These are phyloP conservation scores for Corapipo altera DNA, from an alignment of 2,113 vertebrate genomes.

Conservation along the genomic window DNA sequence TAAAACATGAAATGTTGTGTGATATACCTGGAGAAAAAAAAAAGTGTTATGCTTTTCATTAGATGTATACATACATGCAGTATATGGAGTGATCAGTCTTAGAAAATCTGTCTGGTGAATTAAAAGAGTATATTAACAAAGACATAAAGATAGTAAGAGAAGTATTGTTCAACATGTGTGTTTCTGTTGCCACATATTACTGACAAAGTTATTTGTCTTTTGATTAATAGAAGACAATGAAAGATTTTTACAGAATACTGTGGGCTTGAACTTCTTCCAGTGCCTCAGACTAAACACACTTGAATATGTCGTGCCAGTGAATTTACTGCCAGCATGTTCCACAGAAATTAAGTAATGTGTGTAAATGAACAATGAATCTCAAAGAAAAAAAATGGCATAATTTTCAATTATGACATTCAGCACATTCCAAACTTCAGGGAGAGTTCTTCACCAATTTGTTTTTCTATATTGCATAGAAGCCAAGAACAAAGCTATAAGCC, in stretches of 20 bases:
- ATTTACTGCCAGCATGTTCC: not conserved
- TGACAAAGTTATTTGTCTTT: not conserved
- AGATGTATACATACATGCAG: not conserved
- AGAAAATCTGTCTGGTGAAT: not conserved
- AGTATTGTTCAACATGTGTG: rapidly evolving
- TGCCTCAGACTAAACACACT: conserved; percentile 25
- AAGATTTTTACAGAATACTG: not conserved
- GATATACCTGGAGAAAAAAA: not conserved
- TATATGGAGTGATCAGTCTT: not conserved
- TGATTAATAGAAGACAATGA: not conserved
- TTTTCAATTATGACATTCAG: not conserved
- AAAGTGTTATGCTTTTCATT: not conserved
- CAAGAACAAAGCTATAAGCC: not conserved
- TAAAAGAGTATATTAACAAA: not conserved
- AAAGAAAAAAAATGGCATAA: not conserved
- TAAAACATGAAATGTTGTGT: not conserved
- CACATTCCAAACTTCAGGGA: not conserved
- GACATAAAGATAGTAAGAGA: not conserved
- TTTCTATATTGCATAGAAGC: not conserved
- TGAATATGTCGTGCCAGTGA: not conserved
- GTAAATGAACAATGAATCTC: not conserved
- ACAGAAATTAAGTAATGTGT: not conserved
- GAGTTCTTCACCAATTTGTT: not conserved
- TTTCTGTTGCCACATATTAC: not conserved
- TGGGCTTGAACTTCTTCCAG: not conserved